A percentile compares a stretch with the other conserved stretches of the same genome.
Evolutionary conservation across 2,797 vertebrate species (phyloP).

Genomic region (Parauchenoglanis punctatus): DNA sequence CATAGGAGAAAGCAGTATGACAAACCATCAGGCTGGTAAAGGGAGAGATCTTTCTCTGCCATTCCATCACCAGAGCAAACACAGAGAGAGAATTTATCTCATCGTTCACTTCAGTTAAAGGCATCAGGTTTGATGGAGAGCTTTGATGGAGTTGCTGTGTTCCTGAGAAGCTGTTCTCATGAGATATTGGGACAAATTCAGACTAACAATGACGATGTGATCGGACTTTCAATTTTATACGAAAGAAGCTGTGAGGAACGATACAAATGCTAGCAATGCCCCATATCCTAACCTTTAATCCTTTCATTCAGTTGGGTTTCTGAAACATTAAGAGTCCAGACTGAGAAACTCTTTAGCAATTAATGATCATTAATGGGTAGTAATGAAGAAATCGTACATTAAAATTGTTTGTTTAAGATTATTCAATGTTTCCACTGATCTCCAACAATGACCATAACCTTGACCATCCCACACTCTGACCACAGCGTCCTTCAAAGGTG

Average conservation of each 20-base stretch:
- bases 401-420: background rate
- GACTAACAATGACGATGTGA: background rate
- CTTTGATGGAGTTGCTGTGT: constrained; percentile 65
- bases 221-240: background rate
- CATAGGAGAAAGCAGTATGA: constrained; percentile 30
- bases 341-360: background rate
- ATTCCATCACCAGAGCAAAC: constrained; percentile 71
- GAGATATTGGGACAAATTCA: background rate
- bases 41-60: constrained; percentile 52
- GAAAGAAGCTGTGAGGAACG: background rate
- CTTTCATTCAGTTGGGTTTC: background rate
- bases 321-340: too few species aligned
- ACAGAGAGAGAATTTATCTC: constrained; percentile 71
- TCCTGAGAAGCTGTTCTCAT: constrained; percentile 50
- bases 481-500: background rate
- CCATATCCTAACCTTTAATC: background rate
- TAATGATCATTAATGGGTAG: background rate
- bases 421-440: background rate
- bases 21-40: constrained; percentile 27
- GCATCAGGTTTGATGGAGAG: constrained; percentile 61
- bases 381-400: background rate
- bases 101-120: constrained; percentile 73
- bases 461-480: background rate
- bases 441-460: background rate
- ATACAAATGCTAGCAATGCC: background rate